Evolutionary conservation across 2,113 vertebrate species (phyloP).

Genomic region (Xyrauchen texanus): DNA sequence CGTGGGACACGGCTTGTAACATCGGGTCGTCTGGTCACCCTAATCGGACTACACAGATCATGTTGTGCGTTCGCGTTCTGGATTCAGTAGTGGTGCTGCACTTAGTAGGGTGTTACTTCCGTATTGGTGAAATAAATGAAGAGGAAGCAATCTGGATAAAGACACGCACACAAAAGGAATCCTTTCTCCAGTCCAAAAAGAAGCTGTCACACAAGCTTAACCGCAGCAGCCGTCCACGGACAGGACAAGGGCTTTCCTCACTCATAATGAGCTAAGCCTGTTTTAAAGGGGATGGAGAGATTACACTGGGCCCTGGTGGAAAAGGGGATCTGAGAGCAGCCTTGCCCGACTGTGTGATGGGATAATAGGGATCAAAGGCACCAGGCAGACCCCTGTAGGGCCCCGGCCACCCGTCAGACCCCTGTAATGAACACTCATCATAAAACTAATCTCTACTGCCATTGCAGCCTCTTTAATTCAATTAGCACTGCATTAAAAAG

Average conservation of each 20-base stretch:
- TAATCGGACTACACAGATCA: no score
- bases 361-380: conserved; percentile 52
- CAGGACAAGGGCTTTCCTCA: conserved; percentile 49
- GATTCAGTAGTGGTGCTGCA: no score
- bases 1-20: no score
- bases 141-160: conserved; percentile 3
- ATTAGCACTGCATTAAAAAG: conserved; percentile 5
- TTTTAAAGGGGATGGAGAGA: conserved; percentile 51
- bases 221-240: conserved; percentile 36
- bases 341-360: conserved; percentile 21
- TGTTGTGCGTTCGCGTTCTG: no score
- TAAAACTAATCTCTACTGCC: conserved; percentile 41
- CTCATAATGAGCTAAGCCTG: conserved; percentile 53
- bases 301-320: conserved; percentile 18
- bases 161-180: not conserved
- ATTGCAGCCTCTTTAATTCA: conserved; percentile 39
- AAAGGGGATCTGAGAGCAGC: conserved; percentile 13
- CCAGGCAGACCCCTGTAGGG: conserved; percentile 42
- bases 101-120: no score
- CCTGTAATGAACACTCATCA: conserved; percentile 46
- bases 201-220: conserved; percentile 46
- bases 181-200: conserved; percentile 37
- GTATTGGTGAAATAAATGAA: no score
- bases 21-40: no score
- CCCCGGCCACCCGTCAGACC: conserved; percentile 37